A percentile compares a stretch with the other conserved stretches of the same genome.
Conservation (phyloP, 2,888 invertebrate genomes). For the Smittia sp. region DNA sequence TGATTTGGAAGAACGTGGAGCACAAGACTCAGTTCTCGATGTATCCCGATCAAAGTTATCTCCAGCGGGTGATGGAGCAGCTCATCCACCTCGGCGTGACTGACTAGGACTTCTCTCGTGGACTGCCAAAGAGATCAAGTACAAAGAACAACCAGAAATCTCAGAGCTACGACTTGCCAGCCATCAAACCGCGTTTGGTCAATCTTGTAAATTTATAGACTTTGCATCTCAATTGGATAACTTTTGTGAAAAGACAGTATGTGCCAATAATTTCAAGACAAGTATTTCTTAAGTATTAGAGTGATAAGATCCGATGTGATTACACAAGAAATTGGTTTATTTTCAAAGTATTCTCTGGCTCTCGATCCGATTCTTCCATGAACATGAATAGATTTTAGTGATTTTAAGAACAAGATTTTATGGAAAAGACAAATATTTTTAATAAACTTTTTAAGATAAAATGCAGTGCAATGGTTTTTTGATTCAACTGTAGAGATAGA, state of each 20-base stretch:
- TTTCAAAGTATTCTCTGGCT: neutral
- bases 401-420: neutral
- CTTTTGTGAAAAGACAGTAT: neutral
- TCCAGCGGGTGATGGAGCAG: conserved; percentile 59
- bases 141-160: neutral
- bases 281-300: neutral
- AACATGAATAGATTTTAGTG: neutral
- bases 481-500: too few relatives aligned
- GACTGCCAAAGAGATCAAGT: conserved; percentile 12
- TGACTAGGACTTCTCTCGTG: conserved; percentile 47
- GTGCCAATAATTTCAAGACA: neutral
- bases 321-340: neutral
- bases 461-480: too few relatives aligned
- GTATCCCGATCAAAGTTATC: conserved; percentile 74
- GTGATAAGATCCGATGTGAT: neutral
- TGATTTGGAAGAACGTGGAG: conserved; percentile 88
- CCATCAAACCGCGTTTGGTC: neutral
- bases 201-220: neutral
- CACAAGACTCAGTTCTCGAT: conserved; percentile 78
- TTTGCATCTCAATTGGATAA: neutral
- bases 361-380: conserved; percentile 4
- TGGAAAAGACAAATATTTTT: neutral
- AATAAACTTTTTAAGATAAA: too few relatives aligned
- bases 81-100: conserved; percentile 55
- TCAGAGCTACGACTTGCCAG: neutral